Percentiles rank a stretch among this genome's conserved stretches.
Conservation (phyloP, 2,888 invertebrate species). For the Tetrapedia diversipes region DNA sequence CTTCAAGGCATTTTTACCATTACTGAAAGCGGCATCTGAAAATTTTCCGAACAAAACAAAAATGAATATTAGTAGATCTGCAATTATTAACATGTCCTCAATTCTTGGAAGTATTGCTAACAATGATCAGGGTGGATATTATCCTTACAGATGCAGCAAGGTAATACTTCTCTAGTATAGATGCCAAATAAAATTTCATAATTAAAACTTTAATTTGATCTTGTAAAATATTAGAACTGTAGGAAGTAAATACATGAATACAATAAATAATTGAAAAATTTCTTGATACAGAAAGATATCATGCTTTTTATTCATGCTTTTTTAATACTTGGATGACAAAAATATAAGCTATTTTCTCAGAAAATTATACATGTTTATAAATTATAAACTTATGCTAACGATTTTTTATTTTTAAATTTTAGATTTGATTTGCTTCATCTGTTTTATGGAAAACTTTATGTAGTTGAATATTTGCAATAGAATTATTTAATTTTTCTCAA, state of each 20-base stretch:
- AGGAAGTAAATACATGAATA: too few species aligned
- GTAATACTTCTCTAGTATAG: slow-evolving; percentile 81
- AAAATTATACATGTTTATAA: background rate
- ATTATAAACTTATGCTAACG: background rate
- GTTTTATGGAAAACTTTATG: background rate
- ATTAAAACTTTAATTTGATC: too few species aligned
- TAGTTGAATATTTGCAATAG: background rate
- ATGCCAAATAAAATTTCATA: too few species aligned
- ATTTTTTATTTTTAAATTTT: background rate
- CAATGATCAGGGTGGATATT: slow-evolving; percentile 91
- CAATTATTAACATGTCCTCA: slow-evolving; percentile 93
- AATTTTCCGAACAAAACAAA: slow-evolving; percentile 83
- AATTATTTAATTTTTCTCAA: background rate
- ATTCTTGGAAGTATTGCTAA: slow-evolving; percentile 90
- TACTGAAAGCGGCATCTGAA: slow-evolving; percentile 88
- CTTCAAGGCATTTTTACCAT: slow-evolving; percentile 87
- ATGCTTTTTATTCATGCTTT: too few species aligned
- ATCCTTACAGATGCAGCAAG: slow-evolving; percentile 94
- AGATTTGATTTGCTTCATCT: background rate
- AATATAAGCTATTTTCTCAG: background rate
- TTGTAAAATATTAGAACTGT: too few species aligned
- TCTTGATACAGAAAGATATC: too few species aligned
- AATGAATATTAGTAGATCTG: slow-evolving; percentile 87
- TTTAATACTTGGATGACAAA: background rate
- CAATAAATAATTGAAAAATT: too few species aligned